Conservation (phyloP, 2,797 vertebrate genomes). For the Lacerta viridis region DNA sequence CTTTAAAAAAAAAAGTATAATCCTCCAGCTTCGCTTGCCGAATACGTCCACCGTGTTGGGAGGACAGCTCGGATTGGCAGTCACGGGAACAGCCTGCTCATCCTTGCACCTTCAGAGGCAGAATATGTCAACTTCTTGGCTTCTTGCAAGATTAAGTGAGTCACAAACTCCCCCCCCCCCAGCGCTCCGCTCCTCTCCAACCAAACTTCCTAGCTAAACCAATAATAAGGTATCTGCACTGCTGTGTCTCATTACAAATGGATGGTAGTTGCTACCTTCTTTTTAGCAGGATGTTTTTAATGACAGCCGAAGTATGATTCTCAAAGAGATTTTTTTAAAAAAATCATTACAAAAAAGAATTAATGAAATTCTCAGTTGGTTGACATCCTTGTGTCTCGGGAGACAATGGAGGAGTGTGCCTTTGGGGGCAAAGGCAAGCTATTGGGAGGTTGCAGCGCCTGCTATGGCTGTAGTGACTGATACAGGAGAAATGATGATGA, state of each 20-base stretch:
- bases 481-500: too few relatives aligned
- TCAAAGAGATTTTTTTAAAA: background rate
- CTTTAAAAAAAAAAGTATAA: constrained; percentile 83
- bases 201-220: constrained; percentile 75
- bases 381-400: too few relatives aligned
- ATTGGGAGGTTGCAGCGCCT: too few relatives aligned
- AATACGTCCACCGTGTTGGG: constrained; percentile 94
- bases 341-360: too few relatives aligned
- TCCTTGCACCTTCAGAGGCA: constrained; percentile 92
- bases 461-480: too few relatives aligned
- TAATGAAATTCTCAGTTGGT: too few relatives aligned
- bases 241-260: constrained; percentile 47
- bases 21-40: constrained; percentile 87
- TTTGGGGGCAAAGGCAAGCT: too few relatives aligned
- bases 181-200: background rate
- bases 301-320: background rate
- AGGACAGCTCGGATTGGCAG: constrained; percentile 93
- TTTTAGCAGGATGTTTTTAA: constrained; percentile 75
- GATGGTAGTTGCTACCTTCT: constrained; percentile 68
- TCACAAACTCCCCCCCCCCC: constrained; percentile 72
- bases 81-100: constrained; percentile 90
- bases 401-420: too few relatives aligned
- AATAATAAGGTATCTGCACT: constrained; percentile 79
- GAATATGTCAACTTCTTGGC: constrained; percentile 90
- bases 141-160: constrained; percentile 95